These are phyloP conservation scores for Steinernema hermaphroditum DNA, from an alignment of 2,888 invertebrate genomes.

Conservation along the genomic window DNA sequence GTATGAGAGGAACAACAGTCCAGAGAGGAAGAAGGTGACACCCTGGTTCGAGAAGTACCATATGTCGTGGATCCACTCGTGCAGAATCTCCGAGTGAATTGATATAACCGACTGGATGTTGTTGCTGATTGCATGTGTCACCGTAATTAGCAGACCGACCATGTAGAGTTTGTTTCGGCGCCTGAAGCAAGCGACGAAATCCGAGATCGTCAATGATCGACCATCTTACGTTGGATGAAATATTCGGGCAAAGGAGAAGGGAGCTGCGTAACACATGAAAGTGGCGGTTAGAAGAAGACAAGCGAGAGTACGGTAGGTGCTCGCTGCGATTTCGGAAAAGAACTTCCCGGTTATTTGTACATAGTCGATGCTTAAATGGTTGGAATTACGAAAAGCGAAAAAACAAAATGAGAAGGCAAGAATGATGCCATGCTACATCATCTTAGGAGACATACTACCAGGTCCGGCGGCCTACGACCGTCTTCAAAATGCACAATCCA, in stretches of 20 bases:
- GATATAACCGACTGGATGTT: neutral
- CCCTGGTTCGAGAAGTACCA: neutral
- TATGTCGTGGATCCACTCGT: neutral
- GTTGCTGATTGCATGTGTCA: neutral
- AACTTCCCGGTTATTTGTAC: neutral
- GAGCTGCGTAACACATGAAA: neutral
- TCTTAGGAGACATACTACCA: too few species aligned
- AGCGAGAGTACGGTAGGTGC: slow-evolving; percentile 1
- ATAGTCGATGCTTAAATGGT: neutral
- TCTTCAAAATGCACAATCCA: too few species aligned
- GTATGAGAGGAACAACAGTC: neutral
- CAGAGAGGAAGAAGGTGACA: neutral
- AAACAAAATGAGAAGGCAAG: too few species aligned
- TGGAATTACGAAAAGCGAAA: too few species aligned
- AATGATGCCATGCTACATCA: too few species aligned
- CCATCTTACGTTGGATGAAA: slow-evolving; percentile 8
- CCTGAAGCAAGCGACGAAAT: neutral
- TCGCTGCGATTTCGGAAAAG: neutral
- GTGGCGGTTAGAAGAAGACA: neutral
- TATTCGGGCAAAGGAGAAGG: neutral
- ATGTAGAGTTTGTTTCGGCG: neutral
- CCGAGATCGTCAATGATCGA: neutral
- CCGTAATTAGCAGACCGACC: neutral
- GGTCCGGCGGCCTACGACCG: too few species aligned
- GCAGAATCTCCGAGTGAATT: neutral